Evolutionary conservation across 1,140 invertebrate species (phyloP).

Genomic region (Cyrtorhinus lividipennis): DNA sequence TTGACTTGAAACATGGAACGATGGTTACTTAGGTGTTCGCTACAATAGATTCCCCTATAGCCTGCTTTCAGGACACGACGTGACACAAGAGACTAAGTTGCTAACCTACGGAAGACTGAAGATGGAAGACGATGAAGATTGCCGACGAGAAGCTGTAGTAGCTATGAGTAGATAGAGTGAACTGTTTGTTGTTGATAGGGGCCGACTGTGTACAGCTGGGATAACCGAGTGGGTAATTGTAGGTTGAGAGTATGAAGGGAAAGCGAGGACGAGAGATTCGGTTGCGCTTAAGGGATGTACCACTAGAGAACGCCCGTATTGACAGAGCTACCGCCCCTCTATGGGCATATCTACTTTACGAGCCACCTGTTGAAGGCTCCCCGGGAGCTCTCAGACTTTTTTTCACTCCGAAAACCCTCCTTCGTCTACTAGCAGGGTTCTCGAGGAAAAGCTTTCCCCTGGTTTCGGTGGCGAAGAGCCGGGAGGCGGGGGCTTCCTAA

Average conservation of each 20-base stretch:
- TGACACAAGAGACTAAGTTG: too few species aligned
- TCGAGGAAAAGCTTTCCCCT: too few species aligned
- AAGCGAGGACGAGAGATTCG: background rate
- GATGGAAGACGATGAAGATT: too few species aligned
- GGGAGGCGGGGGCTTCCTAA: background rate
- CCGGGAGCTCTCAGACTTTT: background rate
- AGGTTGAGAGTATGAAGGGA: conserved; percentile 7
- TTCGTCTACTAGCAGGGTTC: conserved; percentile 1
- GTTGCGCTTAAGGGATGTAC: conserved; percentile 9
- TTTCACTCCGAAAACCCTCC: background rate
- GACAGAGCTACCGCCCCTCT: conserved; percentile 5
- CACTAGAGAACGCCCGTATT: conserved; percentile 10
- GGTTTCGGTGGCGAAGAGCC: background rate
- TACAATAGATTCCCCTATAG: too few species aligned
- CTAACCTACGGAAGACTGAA: too few species aligned
- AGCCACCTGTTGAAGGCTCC: conserved; percentile 13
- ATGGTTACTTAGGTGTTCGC: too few species aligned
- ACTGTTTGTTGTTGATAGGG: conserved; percentile 13
- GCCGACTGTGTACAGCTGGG: conserved; percentile 7
- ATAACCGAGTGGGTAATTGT: conserved; percentile 16
- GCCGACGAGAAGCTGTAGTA: too few species aligned
- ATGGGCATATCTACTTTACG: conserved; percentile 18
- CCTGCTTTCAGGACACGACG: too few species aligned
- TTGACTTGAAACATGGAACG: too few species aligned
- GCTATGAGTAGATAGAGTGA: background rate